Base-by-base conservation (phyloP, 2,888 invertebrate species). In the Sialis lutaria region DNA sequence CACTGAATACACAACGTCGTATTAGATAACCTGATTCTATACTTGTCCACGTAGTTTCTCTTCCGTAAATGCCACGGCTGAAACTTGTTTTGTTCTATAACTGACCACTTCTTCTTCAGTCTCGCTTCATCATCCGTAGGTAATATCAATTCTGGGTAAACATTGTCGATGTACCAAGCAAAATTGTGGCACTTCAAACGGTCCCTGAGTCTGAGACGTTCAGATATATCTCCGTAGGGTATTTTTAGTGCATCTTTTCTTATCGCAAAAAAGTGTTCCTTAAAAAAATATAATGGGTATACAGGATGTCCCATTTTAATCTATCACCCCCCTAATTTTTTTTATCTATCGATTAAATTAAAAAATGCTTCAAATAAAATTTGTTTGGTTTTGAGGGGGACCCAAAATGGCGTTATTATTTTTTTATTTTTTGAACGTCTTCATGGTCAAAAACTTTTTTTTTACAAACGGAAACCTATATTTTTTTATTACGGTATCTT, bases 61-160 rank as follows among this genome's bases (percentile, higher is more conserved):
- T 82, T 82, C 48, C 84, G 74, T 1, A 80, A 80, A 64, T 88
- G 83, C 89, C 89, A 89, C 0, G 86, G 86, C 56, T 87, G 84
- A 53, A 77, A 81, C 50, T 74, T 74, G 54, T 75, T 73, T 49
- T 71, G 74, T 40, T 78, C 75, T 1, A 82, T 63, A 12, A 74
- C 74, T 2, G 70, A 70, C 67, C 77, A 72, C 56, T 75, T 76
- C 51, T 69, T 67, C 53, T 76, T 74, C 45, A 75, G 67, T 50
- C 69, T 68, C 7, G 64, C 67, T 10, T 69, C 66, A 5, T 67
- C 64, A 47, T 79, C 74, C 6, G 75, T 74, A 0, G 82, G 84
- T 8, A 77, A 60, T 46, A 75, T 72, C 44, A 90, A 59, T 60
- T 88, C 86, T 0, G 90, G 89, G 63, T 92, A 92, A 4, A 93